Evolutionary conservation across 2,113 vertebrate species (phyloP), one percentile per base, ranked within the genome.

Genomic region (Naja naja): DNA sequence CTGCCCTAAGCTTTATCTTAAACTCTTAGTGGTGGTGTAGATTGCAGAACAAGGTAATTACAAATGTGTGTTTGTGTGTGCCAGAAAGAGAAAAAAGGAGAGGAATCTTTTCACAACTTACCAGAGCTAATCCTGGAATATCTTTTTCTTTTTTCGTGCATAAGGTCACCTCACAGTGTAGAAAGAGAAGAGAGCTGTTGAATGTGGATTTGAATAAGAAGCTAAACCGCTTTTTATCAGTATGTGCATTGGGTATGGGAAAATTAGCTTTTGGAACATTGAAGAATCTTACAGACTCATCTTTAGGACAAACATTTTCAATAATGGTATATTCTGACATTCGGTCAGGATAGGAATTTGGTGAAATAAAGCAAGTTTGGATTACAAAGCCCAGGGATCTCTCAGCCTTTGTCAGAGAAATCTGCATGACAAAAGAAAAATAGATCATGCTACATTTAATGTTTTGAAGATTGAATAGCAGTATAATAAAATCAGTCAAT

Each of bases 291-390:
- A 99, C 97, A 3, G 99, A 98, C 92, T 99, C 98, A 43, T 99
- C 99, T 30, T 96, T 98, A 22, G 99, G 98, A 96, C 99, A 99
- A 95, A 99, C 98, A 27, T 99, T 99, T 97, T 99, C 98, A 89
- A 99, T 99, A 95, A 99, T 98, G 9, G 97, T 97, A 93, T 99
- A 99, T 56, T 98, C 97, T 4, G 98, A 98, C 94, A 95, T 52
- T 43, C 96, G 93, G 60, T 96, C 97, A 85, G 98, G 97, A 96
- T 98, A 97, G 25, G 98, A 98, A 96, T 98, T 95, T 0, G 98
- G 97, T 89, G 99, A 99, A 95, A 99, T 97, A 95, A 98, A 98
- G 97, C 99, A 99, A 0, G 98, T 98, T 91, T 98, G 97, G 94
- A 99, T 98, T 96, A 98, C 98, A 95, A 99, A 99, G 53, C 99